These are phyloP conservation scores for Euschistus heros DNA, from an alignment of 1,140 invertebrate genomes.

Conservation along the genomic window DNA sequence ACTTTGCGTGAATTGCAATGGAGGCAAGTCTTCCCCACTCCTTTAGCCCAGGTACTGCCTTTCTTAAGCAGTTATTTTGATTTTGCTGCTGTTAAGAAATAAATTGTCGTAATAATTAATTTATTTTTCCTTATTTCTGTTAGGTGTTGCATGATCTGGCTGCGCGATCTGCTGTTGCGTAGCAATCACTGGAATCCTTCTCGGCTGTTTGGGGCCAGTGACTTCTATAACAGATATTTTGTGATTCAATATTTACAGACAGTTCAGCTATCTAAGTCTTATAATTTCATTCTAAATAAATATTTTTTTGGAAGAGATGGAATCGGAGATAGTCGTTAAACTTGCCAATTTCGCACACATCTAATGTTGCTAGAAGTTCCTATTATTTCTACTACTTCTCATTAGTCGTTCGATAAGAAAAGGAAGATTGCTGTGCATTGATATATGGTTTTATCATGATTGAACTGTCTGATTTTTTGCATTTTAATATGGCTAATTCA, in stretches of 20 bases:
- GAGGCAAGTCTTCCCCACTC: conserved; percentile 31
- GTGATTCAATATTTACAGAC: not conserved
- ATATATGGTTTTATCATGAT: no score
- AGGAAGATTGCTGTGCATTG: no score
- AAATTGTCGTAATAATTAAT: no score
- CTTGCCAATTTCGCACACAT: not conserved
- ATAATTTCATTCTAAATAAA: not conserved
- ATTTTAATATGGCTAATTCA: no score
- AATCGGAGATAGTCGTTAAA: no score
- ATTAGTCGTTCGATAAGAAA: not conserved
- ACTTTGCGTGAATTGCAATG: conserved; percentile 31
- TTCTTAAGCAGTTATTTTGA: not conserved
- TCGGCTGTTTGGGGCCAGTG: conserved; percentile 9
- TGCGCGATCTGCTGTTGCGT: conserved; percentile 3
- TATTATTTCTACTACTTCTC: not conserved
- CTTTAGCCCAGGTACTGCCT: conserved; percentile 27
- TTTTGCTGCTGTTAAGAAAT: no score
- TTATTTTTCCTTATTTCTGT: not conserved
- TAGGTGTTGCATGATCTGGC: conserved; percentile 10
- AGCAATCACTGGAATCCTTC: conserved; percentile 14
- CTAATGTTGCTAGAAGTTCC: not conserved
- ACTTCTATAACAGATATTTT: not conserved
- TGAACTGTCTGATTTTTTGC: no score
- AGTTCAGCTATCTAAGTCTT: not conserved
- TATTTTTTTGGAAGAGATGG: not conserved